Evolutionary conservation across 92 coral and sea anemone genomes (phyloP), one percentile per base, ranked within the genome.

Genomic region (Diadumene lineata): DNA sequence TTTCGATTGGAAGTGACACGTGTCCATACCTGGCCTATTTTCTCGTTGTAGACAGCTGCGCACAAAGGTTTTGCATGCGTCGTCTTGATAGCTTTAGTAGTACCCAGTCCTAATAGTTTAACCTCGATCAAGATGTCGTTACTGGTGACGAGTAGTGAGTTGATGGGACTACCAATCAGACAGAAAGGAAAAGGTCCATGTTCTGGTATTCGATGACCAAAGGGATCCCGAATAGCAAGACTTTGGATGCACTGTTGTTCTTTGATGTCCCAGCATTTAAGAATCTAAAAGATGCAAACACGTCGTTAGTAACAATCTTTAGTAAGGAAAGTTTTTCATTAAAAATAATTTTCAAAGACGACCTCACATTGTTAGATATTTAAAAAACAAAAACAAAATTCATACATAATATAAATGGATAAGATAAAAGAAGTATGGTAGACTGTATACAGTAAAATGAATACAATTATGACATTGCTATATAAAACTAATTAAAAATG

Each of bases 161-260:
- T 91, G 63, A 88, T 75, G 18, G 90, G 92, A 22, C 97, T 65
- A n/a, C 80, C 82, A 33, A 93, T 65, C 34, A 93, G 79, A 48
- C 85, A 78, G 72, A 93, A 86, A 1, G 98, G 98, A 30, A 90
- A 93, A 0, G 98, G 98, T 19, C 98, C 98, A 68, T 93, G 97
- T 46, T 91, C 98, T 22, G 96, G 94, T 44, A 78, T 79, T 56
- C 93, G 88, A 75, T 89, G 94, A 25, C 92, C 94, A 78, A 85
- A 93, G n/a, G 98, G 98, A 64, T 85, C 93, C 78, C 86, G 81
- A 53, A 93, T 82, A 15, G 85, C 80, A 17, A 90, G 73, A 2
- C 93, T 91, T 68, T 93, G 98, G 51, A 90, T 78, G 70, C 98
- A 93, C 25, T 81, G 75, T 25, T 93, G 97, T 60, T 93, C 98